These are phyloP conservation scores for Perizoma flavofasciatum DNA, from an alignment of 2,888 invertebrate species.

Conservation along the genomic window DNA sequence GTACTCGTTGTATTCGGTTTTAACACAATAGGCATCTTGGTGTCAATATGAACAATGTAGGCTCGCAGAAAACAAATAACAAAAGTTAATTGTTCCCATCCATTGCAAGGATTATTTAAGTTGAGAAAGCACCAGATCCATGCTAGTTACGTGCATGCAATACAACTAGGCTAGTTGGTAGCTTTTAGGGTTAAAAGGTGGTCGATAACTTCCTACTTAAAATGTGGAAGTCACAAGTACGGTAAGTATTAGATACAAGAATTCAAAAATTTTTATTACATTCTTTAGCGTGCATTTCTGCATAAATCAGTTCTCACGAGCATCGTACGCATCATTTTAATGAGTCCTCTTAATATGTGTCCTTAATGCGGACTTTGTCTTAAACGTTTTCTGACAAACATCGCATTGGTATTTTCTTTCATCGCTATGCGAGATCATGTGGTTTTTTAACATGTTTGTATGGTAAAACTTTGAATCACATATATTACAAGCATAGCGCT, in stretches of 20 bases:
- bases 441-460: slow-evolving; percentile 19
- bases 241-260: not conserved
- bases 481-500: slow-evolving; percentile 7
- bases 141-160: too few species aligned
- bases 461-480: slow-evolving; percentile 19
- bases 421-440: slow-evolving; percentile 57
- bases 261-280: not conserved
- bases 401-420: slow-evolving; percentile 57
- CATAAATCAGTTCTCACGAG: slow-evolving; percentile 60
- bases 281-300: slow-evolving; percentile 23
- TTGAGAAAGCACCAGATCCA: too few species aligned
- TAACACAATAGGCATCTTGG: too few species aligned
- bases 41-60: too few species aligned
- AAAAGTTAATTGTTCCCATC: too few species aligned
- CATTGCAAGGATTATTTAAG: too few species aligned
- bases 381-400: slow-evolving; percentile 54
- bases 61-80: too few species aligned
- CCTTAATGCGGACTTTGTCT: slow-evolving; percentile 30
- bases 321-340: slow-evolving; percentile 36
- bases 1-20: too few species aligned
- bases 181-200: too few species aligned
- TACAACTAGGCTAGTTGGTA: too few species aligned
- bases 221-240: too few species aligned
- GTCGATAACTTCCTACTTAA: too few species aligned
- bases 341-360: slow-evolving; percentile 27